Percentiles rank a stretch among this genome's conserved stretches.
phyloP scores from a whole-genome alignment of 2,888 invertebrate genomes.

The Synergus japonicus region DNA sequence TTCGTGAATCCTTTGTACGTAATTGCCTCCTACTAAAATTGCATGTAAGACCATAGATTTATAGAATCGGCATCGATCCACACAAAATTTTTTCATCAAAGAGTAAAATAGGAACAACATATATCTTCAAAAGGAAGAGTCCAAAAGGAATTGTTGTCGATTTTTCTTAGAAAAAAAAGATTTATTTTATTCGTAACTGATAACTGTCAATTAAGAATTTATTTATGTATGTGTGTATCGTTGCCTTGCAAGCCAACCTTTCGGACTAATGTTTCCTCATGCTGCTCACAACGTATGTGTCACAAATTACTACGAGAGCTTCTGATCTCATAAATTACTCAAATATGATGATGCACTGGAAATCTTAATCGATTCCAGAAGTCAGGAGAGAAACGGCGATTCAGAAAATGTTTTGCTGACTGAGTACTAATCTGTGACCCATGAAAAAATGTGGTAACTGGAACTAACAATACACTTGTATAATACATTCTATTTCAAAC shows the following conservation, averaged over 20 bases:
- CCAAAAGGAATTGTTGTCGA: not conserved
- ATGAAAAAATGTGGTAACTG: constrained; percentile 50
- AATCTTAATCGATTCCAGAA: not conserved
- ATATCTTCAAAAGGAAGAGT: not conserved
- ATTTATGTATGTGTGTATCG: constrained; percentile 37
- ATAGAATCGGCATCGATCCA: constrained; percentile 20
- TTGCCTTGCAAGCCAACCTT: constrained; percentile 18
- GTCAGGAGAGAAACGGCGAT: not conserved
- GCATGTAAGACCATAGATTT: constrained; percentile 36
- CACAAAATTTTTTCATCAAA: not conserved
- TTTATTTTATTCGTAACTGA: constrained; percentile 11
- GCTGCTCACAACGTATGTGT: constrained; percentile 45
- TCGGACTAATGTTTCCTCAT: constrained; percentile 45
- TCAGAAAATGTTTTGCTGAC: constrained; percentile 35
- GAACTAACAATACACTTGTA: constrained; percentile 50
- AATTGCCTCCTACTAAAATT: constrained; percentile 11
- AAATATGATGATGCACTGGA: not conserved
- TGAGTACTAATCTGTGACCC: constrained; percentile 54
- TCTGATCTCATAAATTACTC: not conserved
- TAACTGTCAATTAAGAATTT: not conserved
- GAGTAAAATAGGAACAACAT: not conserved
- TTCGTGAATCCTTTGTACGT: constrained; percentile 23
- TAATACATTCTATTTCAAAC: constrained; percentile 41
- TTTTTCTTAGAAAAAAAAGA: not conserved
- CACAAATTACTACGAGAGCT: constrained; percentile 53